phyloP scores from a whole-genome alignment of 2,888 invertebrate species.

The Tineola bisselliella region DNA sequence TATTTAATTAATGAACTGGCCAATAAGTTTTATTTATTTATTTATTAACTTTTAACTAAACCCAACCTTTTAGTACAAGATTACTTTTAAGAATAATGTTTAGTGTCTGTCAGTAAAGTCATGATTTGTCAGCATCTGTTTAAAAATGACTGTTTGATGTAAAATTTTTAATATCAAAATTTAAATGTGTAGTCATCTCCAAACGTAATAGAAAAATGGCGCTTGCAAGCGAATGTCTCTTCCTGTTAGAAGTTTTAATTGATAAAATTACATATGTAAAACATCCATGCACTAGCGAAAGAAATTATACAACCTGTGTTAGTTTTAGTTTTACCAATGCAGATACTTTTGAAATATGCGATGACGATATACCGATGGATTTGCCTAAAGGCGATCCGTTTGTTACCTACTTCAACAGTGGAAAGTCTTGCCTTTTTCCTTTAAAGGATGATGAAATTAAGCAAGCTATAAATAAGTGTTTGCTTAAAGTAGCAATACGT shows the following conservation, averaged over 20 bases:
- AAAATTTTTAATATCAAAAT: neutral
- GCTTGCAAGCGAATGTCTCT: slow-evolving; percentile 53
- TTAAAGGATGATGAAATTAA: slow-evolving; percentile 62
- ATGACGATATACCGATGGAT: slow-evolving; percentile 57
- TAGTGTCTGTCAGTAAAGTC: neutral
- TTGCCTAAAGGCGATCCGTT: slow-evolving; percentile 47
- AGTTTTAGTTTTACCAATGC: slow-evolving; percentile 70
- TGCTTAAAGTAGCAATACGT: slow-evolving; percentile 65
- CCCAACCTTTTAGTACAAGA: neutral
- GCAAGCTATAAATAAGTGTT: slow-evolving; percentile 64
- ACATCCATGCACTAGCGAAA: slow-evolving; percentile 54
- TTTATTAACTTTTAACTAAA: neutral
- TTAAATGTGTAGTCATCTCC: slow-evolving; percentile 2
- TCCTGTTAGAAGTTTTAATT: slow-evolving; percentile 72
- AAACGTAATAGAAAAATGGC: neutral
- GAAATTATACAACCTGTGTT: slow-evolving; percentile 68
- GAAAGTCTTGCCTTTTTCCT: slow-evolving; percentile 76
- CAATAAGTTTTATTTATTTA: no score
- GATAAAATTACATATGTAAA: slow-evolving; percentile 56
- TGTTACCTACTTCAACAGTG: slow-evolving; percentile 65
- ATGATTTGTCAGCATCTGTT: neutral
- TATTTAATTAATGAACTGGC: no score
- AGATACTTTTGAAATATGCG: slow-evolving; percentile 70
- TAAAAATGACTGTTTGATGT: neutral
- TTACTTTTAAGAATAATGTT: neutral